Base-by-base conservation (phyloP, 1,140 invertebrate genomes). In the Drosophila obscura region DNA sequence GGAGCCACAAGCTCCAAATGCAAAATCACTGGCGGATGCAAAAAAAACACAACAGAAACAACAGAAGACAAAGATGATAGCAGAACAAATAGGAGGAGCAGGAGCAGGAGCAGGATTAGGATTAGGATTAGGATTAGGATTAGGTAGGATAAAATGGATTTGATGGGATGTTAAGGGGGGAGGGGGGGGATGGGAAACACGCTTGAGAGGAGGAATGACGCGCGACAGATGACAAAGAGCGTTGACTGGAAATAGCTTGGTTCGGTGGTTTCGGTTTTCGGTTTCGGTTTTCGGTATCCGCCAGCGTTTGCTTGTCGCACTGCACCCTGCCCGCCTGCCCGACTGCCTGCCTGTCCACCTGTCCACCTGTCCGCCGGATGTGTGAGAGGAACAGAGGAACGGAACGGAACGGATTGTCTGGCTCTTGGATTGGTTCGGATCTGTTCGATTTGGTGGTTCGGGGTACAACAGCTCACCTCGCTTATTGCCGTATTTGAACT, bases 401-500 rank as follows among this genome's bases (percentile, higher is more conserved):
- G 19, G 35, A 43, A 19, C 19, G 19, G 19, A 19, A 1, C 9
- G 43, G 60, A 52, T 56, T 26, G 45, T 44, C 24, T 51, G 24
- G 46, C 28, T 16, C 39, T 43, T 60, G 61, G 61, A 61, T 46
- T 31, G 31, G 3, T 67, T 48, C 28, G 61, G 41, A 59, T 69
- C 45, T 43, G 50, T 15, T 68, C 43, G 22, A 24, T 24, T 24
- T 24, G 22, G 22, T 24, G 61, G 41, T 31, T 46, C 77, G 80
- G 80, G 72, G 35, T 77, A 62, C 51, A 73, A 80, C 80, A 75
- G 72, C 65, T 81, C 91, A 93, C 93, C 93, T 93, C 92, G 92
- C 93, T 92, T 93, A 81, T 92, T 90, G 59, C 93, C 91, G 73
- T 93, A 92, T 67, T 93, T 93, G 45, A 93, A 90, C 80, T 93